Conservation (phyloP, 2,113 vertebrate species). For the Paradoxurus hermaphroditus region DNA sequence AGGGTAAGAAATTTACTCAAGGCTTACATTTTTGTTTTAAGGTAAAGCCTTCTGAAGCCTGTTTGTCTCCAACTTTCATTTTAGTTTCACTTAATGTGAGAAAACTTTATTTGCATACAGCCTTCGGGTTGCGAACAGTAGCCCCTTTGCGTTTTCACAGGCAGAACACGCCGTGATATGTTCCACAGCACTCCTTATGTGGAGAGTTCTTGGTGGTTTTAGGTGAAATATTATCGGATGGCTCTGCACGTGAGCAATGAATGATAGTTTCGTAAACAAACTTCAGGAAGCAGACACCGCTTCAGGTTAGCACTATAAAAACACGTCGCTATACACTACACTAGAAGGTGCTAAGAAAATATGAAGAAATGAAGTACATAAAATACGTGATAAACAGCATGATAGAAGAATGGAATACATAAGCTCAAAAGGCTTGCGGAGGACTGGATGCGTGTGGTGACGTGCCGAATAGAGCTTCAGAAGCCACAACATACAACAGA, state of each 20-base stretch:
- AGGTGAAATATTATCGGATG: constrained; percentile 38
- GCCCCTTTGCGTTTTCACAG: background rate
- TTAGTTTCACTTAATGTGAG: constrained; percentile 46
- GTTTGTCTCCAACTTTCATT: background rate
- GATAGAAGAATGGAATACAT: background rate
- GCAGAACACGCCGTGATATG: background rate
- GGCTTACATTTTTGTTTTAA: background rate
- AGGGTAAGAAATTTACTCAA: background rate
- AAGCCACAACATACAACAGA: background rate
- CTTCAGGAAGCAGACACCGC: constrained; percentile 55
- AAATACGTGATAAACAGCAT: background rate
- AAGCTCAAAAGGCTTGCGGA: background rate
- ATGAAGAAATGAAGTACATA: background rate
- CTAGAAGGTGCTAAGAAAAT: constrained; percentile 41
- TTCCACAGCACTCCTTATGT: background rate
- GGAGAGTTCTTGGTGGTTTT: constrained; percentile 3
- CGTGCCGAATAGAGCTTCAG: background rate
- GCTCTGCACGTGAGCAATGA: constrained; percentile 31
- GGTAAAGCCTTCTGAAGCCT: background rate
- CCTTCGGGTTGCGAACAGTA: background rate
- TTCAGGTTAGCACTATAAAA: constrained; percentile 49
- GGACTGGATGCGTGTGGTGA: background rate
- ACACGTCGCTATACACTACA: background rate
- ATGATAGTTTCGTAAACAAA: constrained; percentile 51
- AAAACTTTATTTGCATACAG: background rate